Conservation (phyloP, 2,113 vertebrate genomes). For the Ammodytes marinus region DNA sequence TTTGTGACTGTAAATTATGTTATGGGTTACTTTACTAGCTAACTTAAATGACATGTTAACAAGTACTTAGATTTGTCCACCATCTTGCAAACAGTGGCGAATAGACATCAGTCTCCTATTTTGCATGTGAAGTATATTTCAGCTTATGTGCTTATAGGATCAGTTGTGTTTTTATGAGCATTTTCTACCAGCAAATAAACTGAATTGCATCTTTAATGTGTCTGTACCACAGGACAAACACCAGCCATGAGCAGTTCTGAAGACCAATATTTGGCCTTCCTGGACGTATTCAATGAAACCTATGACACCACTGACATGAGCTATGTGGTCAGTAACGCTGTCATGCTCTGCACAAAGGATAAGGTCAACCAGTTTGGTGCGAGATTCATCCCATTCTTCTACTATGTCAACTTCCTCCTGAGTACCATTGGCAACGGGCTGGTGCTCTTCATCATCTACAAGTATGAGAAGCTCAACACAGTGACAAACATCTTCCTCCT, state of each 20-base stretch:
- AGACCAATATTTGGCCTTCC: fast-evolving
- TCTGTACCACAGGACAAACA: constrained; percentile 36
- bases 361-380: constrained; percentile 71
- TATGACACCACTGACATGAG: background rate
- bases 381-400: constrained; percentile 77
- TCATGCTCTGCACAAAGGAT: constrained; percentile 52
- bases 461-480: constrained; percentile 82
- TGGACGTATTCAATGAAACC: fast-evolving
- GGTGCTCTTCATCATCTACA: constrained; percentile 82
- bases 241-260: constrained; percentile 32
- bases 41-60: background rate
- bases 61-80: background rate
- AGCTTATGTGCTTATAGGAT: background rate
- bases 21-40: too few species aligned
- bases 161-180: background rate
- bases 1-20: too few species aligned
- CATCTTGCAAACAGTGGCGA: background rate
- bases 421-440: constrained; percentile 84
- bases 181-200: background rate
- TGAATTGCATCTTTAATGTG: background rate
- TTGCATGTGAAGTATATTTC: background rate
- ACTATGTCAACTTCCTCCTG: constrained; percentile 79
- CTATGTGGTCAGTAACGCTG: constrained; percentile 33
- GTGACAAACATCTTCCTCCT: constrained; percentile 86
- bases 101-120: background rate